Base-by-base conservation (phyloP, 2,888 invertebrate genomes). In the Aethes cnicana region DNA sequence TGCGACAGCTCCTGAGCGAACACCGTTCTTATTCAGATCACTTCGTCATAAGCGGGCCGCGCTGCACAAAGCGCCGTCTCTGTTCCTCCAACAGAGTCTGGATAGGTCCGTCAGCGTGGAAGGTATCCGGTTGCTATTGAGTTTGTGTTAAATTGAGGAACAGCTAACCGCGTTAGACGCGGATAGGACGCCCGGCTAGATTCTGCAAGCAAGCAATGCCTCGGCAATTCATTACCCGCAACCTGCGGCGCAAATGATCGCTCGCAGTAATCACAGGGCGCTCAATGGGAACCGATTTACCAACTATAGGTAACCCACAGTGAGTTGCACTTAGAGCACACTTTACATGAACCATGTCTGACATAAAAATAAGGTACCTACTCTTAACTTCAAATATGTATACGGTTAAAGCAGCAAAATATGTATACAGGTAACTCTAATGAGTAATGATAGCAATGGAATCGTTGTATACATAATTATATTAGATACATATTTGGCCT, bases 141-240 rank as follows among this genome's bases (percentile, higher is more conserved):
- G 23, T 52, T 46, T 20, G 25, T 14, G 32, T 23, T 26, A 39
- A 39, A 52, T 39, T 44, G 52, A 32, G 52, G 71, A 67, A 64
- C 61, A 69, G 64, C 67, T 83, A 84, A 81, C 78, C 74, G 82
- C 74, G 77, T 85, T 84, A 84, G 75, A 77, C 72, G 70, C 72
- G 67, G 74, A 73, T 77, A 74, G 73, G 69, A 75, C 69, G 72
- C 64, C 57, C 47, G 59, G 66, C 72, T 78, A 70, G 76, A 82
- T 84, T 85, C 76, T 80, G 84, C 83, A 83, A 82, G 80, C 77
- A 66, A 81, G 84, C 80, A 76, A 77, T 77, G 66, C 69, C 67
- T 75, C 68, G 65, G 79, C 80, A 80, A 84, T 84, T 86, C 83
- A 84, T 84, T 81, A 81, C 77, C 75, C 74, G 72, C 74, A 80